Evolutionary conservation across 2,797 vertebrate species (phyloP).

Genomic region (Perdix hodgsoniae): DNA sequence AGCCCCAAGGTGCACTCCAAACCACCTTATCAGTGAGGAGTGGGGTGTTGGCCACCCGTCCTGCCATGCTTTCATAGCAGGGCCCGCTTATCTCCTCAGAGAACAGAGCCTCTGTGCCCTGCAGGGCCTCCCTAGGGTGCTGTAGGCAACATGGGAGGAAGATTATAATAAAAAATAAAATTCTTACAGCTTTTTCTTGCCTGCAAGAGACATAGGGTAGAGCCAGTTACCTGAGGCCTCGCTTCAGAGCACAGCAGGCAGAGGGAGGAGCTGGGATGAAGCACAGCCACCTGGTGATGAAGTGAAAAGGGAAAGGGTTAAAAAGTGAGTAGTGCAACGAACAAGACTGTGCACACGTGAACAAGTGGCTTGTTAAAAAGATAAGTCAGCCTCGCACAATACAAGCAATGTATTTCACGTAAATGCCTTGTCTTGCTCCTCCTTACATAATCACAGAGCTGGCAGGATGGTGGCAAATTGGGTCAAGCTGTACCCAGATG

Average conservation of each 20-base stretch:
- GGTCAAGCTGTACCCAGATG: constrained; percentile 57
- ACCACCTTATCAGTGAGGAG: too few relatives aligned
- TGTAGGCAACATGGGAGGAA: not conserved
- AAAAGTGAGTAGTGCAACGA: not conserved
- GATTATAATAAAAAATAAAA: not conserved
- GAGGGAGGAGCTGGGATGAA: not conserved
- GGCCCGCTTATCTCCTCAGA: not conserved
- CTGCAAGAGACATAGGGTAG: accelerated
- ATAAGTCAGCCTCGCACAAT: not conserved
- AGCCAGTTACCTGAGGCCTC: not conserved
- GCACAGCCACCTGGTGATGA: not conserved
- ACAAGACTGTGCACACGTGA: not conserved
- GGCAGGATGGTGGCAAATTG: constrained; percentile 15
- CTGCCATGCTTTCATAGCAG: accelerated
- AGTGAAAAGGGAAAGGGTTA: not conserved
- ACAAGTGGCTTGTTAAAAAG: not conserved
- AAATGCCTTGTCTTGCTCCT: constrained; percentile 21
- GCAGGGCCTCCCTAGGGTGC: not conserved
- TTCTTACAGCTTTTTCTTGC: not conserved
- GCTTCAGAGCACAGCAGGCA: not conserved
- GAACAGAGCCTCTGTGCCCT: too few relatives aligned
- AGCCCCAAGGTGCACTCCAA: accelerated
- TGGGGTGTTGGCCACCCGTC: not conserved
- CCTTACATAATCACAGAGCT: not conserved
- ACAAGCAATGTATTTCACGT: not conserved